Evolutionary conservation across 35 echinoderm and acorn worm genomes (phyloP).

Genomic region (Nesometra sesokonis): DNA sequence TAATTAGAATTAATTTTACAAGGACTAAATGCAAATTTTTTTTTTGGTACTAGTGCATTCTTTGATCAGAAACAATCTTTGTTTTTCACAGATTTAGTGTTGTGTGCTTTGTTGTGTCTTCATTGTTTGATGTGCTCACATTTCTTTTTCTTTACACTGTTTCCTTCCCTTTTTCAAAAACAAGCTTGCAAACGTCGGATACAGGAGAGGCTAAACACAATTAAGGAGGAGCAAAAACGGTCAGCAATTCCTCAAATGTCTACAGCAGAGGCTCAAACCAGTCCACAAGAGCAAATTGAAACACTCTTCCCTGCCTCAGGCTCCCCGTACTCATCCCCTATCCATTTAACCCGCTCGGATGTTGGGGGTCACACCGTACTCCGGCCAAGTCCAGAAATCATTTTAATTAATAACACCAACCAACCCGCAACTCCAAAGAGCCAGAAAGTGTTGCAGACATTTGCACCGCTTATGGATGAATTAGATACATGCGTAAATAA

Average conservation of each 20-base stretch:
- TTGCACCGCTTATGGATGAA: not conserved
- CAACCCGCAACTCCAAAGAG: not conserved
- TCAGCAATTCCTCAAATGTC: not conserved
- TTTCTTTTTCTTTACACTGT: not conserved
- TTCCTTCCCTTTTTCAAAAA: not conserved
- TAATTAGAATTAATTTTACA: too few relatives aligned
- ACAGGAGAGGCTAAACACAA: not conserved
- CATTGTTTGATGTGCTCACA: not conserved
- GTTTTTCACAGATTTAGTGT: not conserved
- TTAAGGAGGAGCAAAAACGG: not conserved
- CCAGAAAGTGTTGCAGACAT: not conserved
- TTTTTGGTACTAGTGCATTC: not conserved
- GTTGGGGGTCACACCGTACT: not conserved
- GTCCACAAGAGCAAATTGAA: not conserved
- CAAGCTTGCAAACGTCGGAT: not conserved
- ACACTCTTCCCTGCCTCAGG: not conserved
- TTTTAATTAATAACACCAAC: not conserved
- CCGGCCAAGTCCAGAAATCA: not conserved
- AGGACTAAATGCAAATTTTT: not conserved
- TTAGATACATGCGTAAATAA: not conserved
- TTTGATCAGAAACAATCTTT: not conserved
- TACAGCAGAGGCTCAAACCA: not conserved
- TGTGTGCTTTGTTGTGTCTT: not conserved
- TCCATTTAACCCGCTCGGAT: not conserved
- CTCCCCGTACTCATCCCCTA: not conserved